Conservation (phyloP, 2,113 vertebrate genomes). For the Jacana jacana region DNA sequence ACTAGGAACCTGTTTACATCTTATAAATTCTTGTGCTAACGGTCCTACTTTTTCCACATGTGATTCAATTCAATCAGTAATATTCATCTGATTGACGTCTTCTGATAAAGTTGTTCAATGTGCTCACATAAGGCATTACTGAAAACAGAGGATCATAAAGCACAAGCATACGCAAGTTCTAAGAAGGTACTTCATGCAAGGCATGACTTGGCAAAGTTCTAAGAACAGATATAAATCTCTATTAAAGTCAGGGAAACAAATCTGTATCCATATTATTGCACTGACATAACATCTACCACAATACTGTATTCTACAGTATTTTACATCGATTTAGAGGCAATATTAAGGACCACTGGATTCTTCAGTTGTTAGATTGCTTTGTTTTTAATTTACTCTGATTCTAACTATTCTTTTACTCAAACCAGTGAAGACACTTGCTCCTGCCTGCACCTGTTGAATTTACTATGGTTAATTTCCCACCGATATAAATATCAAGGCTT, state of each 20-base stretch:
- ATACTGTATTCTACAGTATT: neutral
- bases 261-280: neutral
- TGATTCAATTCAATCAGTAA: neutral
- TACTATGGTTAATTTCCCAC: neutral
- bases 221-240: neutral
- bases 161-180: neutral
- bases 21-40: neutral
- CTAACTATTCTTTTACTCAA: neutral
- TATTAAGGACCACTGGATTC: neutral
- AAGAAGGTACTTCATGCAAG: neutral
- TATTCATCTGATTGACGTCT: neutral
- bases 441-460: slow-evolving; percentile 28
- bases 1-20: neutral
- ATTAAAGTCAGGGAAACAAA: neutral
- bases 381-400: neutral
- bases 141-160: neutral
- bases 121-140: neutral
- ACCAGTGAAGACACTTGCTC: neutral
- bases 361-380: neutral
- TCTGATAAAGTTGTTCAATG: neutral
- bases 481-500: neutral
- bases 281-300: neutral
- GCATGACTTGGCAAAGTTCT: neutral
- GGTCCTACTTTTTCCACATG: neutral
- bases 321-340: neutral